Evolutionary conservation across 2,113 vertebrate species (phyloP), one percentile per base, ranked within the genome.

Genomic region (Scortum barcoo): DNA sequence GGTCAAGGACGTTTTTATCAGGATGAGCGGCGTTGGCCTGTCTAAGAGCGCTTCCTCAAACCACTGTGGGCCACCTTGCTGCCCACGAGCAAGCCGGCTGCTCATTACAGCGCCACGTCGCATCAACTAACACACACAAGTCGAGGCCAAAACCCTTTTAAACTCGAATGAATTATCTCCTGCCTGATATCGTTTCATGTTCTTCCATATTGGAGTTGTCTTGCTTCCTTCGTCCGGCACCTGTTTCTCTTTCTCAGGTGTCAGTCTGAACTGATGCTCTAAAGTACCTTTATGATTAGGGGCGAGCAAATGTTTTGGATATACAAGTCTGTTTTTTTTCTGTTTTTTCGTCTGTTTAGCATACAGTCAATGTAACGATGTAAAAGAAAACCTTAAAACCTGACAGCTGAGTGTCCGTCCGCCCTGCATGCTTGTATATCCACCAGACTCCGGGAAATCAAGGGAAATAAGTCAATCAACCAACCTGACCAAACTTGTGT

Each of bases 1-100:
- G 30, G 79, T 74, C 79, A 69, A 69, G 63, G 63, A 30, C 62
- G 17, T 54, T 62, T 62, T 54, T 44, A 33, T 65, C 67, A 38
- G 48, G 48, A 38, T 38, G n/a, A 62, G 19, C 38, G 28, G 6
- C 28, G 9, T 1, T 62, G 46, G 26, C 46, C 17, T 28, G 17
- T 51, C 20, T 46, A 26, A 30, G 30, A 80, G 22, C 14, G 36
- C 1, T 56, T 79, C 26, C 16, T 66, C 4, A 50, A 33, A 22
- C 50, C 5, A 14, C 57, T 33, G n/a, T n/a, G 7, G 33, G 53
- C 36, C 20, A n/a, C 50, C 26, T 20, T 24, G 50, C 30, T 50
- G 28, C 75, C 17, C 22, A 36, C 20, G 12, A 67, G n/a, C n/a
- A 57, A 58, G 22, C 40, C 60, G 73, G 53, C 61, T 38, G 38